Percentiles rank a stretch among this genome's conserved stretches.
Evolutionary conservation across 1,140 invertebrate genomes (phyloP).

Genomic region (Scylla paramamosain): DNA sequence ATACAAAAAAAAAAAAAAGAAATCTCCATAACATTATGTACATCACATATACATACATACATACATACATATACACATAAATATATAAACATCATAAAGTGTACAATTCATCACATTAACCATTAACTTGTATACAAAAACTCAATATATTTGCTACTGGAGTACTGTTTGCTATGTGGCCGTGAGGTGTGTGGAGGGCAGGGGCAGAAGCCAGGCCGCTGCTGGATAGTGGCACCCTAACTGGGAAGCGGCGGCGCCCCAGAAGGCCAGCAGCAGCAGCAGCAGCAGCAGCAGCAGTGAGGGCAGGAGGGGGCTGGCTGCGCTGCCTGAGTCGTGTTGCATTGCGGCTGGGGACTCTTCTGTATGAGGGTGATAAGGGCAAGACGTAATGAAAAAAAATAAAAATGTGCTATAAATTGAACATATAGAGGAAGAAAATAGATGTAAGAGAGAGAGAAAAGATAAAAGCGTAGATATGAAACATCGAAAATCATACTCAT

Average conservation of each 20-base stretch:
- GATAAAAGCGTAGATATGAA: neutral
- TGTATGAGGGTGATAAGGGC: neutral
- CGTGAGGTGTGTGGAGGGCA: too few relatives aligned
- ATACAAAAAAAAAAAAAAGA: too few relatives aligned
- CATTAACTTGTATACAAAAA: too few relatives aligned
- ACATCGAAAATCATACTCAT: too few relatives aligned
- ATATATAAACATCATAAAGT: neutral
- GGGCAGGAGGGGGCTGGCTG: neutral
- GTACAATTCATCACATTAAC: neutral
- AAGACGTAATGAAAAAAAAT: neutral
- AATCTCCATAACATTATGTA: too few relatives aligned
- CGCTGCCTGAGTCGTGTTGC: constrained; percentile 42
- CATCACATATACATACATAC: neutral
- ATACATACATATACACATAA: neutral
- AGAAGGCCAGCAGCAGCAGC: neutral
- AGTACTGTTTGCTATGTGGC: too few relatives aligned
- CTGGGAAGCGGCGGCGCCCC: neutral
- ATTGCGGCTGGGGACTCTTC: constrained; percentile 55
- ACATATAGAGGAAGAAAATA: neutral
- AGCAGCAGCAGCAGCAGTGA: neutral
- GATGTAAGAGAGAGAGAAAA: neutral
- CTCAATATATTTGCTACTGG: too few relatives aligned
- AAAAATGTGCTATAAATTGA: neutral
- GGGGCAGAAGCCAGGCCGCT: neutral
- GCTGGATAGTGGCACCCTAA: neutral